Evolutionary conservation across 2,888 invertebrate species (phyloP).

Genomic region (Cephus pygmeus): DNA sequence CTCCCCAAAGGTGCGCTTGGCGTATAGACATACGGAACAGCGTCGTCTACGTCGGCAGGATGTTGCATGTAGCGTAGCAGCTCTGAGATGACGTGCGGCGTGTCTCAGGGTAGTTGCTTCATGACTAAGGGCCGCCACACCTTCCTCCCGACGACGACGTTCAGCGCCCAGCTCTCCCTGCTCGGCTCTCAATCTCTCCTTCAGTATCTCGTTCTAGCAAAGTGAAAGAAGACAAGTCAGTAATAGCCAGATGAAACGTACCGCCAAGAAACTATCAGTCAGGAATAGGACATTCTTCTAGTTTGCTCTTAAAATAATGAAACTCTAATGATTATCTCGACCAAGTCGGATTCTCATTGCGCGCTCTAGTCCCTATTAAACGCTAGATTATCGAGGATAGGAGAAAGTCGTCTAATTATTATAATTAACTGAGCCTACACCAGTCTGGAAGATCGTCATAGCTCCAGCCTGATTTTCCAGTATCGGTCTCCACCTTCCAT

Average conservation of each 20-base stretch:
- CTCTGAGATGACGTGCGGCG: constrained; percentile 66
- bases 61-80: constrained; percentile 60
- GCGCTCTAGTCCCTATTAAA: background rate
- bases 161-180: constrained; percentile 68
- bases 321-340: background rate
- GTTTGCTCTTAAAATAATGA: background rate
- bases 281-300: background rate
- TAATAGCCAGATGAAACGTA: background rate
- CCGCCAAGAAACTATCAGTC: background rate
- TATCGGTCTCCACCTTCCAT: too few species aligned
- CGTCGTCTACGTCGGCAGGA: constrained; percentile 66
- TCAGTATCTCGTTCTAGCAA: constrained; percentile 70
- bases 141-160: constrained; percentile 64
- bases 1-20: constrained; percentile 71
- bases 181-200: constrained; percentile 69
- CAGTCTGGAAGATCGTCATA: too few species aligned
- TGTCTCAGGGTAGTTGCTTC: constrained; percentile 68
- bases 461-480: too few species aligned
- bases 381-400: background rate
- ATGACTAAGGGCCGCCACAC: constrained; percentile 65
- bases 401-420: background rate
- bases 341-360: background rate
- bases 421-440: background rate
- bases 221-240: constrained; percentile 20
- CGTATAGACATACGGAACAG: constrained; percentile 72